These are phyloP conservation scores for Xyliphius kryptos DNA, from an alignment of 2,113 vertebrate genomes.

Conservation along the genomic window DNA sequence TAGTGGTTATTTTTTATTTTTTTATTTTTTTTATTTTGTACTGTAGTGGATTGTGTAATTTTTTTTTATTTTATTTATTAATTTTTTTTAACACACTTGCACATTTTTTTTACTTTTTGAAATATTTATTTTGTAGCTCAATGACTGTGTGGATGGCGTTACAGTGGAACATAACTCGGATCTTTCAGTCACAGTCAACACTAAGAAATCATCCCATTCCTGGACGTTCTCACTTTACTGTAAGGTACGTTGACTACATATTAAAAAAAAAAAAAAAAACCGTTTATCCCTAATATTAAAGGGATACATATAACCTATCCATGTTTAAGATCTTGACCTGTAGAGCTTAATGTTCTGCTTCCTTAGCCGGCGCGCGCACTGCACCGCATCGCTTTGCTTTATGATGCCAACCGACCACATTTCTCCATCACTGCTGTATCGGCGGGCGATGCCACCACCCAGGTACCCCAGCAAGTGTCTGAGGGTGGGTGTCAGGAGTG, in stretches of 20 bases:
- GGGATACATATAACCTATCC: too few relatives aligned
- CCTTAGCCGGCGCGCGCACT: constrained; percentile 86
- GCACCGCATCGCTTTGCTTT: constrained; percentile 88
- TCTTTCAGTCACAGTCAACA: constrained; percentile 87
- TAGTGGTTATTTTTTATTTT: too few relatives aligned
- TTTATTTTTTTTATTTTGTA: too few relatives aligned
- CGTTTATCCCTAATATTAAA: too few relatives aligned
- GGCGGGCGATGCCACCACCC: constrained; percentile 74
- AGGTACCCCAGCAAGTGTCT: constrained; percentile 79
- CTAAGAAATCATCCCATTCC: constrained; percentile 90
- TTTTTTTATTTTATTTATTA: too few relatives aligned
- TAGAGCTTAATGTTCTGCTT: too few relatives aligned
- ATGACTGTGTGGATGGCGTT: constrained; percentile 89
- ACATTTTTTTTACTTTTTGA: too few relatives aligned
- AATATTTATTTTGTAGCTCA: constrained; percentile 82
- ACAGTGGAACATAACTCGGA: constrained; percentile 84
- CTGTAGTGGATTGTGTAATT: too few relatives aligned
- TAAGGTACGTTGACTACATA: constrained; percentile 83
- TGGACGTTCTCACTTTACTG: constrained; percentile 95
- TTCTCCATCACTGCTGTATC: constrained; percentile 90
- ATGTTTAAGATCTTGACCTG: too few relatives aligned
- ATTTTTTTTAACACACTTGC: too few relatives aligned
- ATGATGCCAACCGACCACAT: constrained; percentile 95
- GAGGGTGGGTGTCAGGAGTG: constrained; percentile 89
- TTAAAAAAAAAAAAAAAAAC: too few relatives aligned